Conservation (phyloP, 2,113 vertebrate species). For the Cyanoderma ruficeps region DNA sequence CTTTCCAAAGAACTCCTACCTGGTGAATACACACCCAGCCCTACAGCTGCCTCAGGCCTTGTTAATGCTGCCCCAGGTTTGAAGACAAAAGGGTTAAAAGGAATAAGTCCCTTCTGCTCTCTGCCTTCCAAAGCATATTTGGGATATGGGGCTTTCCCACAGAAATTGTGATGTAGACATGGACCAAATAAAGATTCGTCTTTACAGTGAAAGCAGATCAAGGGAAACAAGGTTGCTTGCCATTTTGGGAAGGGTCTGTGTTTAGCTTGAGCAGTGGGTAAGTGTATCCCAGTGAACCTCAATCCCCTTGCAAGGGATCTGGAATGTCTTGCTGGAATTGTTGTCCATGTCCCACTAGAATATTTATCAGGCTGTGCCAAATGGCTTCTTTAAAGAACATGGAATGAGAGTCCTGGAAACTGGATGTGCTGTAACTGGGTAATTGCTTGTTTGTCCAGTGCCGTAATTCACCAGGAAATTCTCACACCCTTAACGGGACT, state of each 20-base stretch:
- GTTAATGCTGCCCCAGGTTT: neutral
- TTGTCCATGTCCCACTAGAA: neutral
- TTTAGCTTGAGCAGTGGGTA: neutral
- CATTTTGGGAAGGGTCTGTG: neutral
- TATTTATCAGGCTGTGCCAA: neutral
- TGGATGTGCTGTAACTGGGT: neutral
- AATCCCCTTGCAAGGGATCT: neutral
- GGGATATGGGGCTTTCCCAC: neutral
- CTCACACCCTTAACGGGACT: neutral
- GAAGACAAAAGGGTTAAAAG: neutral
- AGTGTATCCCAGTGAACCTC: neutral
- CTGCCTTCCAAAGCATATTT: neutral
- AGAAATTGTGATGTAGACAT: neutral
- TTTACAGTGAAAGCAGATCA: neutral
- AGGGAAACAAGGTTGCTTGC: neutral
- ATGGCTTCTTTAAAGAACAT: neutral
- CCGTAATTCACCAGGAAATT: slow-evolving; percentile 5
- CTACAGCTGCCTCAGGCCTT: neutral
- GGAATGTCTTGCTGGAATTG: neutral
- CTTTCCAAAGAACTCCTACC: neutral
- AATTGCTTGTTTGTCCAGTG: slow-evolving; percentile 1
- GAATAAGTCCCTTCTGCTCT: neutral
- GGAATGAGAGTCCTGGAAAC: neutral
- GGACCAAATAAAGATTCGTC: neutral
- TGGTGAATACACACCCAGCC: neutral